phyloP scores from a whole-genome alignment of 1,140 invertebrate genomes.

The Papilio helenus region DNA sequence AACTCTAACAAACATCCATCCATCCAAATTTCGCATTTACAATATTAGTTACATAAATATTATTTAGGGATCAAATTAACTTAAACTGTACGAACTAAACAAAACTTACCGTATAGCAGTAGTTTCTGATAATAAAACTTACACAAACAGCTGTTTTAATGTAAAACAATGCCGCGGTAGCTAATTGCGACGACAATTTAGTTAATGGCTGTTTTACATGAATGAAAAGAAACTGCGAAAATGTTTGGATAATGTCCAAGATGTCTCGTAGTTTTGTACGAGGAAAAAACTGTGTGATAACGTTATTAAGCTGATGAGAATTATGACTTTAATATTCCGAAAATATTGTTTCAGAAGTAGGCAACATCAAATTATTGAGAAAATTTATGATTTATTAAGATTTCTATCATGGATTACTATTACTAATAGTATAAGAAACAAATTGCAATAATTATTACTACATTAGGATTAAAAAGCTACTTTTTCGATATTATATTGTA shows the following conservation, averaged over 20 bases:
- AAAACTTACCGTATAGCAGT: background rate
- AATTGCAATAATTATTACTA: too few relatives aligned
- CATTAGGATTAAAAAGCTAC: too few relatives aligned
- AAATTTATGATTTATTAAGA: background rate
- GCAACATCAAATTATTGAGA: background rate
- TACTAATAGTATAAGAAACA: background rate
- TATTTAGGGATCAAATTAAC: background rate
- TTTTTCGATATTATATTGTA: background rate
- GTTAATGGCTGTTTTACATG: constrained; percentile 38
- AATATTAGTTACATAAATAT: too few relatives aligned
- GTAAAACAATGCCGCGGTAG: constrained; percentile 32
- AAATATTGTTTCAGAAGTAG: background rate
- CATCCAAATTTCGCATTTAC: too few relatives aligned
- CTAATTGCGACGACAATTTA: constrained; percentile 36
- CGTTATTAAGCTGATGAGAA: constrained; percentile 9
- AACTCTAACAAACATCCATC: too few relatives aligned
- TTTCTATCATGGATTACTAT: background rate
- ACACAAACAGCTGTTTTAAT: constrained; percentile 27
- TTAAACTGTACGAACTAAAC: background rate
- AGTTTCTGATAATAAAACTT: constrained; percentile 12
- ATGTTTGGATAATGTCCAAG: constrained; percentile 35
- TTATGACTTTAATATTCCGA: background rate
- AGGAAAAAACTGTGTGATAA: background rate
- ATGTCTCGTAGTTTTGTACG: background rate
- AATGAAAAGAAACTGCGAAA: constrained; percentile 38